Evolutionary conservation across 2,797 vertebrate species (phyloP).

Genomic region (Ceryle rudis): DNA sequence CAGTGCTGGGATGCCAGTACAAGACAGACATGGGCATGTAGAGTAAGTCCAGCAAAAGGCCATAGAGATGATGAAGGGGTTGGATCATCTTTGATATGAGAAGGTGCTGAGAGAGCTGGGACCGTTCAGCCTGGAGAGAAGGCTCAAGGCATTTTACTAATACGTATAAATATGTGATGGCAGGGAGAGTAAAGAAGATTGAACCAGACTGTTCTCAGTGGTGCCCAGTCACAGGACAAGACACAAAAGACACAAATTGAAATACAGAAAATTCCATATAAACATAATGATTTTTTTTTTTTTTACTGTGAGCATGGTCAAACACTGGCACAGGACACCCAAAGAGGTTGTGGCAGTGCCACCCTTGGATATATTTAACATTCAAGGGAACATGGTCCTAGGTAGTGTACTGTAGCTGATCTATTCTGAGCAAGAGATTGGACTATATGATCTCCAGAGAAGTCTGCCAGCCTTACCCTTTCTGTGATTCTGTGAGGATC

Average conservation of each 20-base stretch:
- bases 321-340: too few relatives aligned
- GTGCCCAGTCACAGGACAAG: neutral
- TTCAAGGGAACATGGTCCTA: too few relatives aligned
- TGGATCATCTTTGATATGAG: neutral
- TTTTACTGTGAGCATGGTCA: too few relatives aligned
- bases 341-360: too few relatives aligned
- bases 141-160: neutral
- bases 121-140: neutral
- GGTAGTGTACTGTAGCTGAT: too few relatives aligned
- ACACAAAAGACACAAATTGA: neutral
- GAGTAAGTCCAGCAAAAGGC: neutral
- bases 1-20: neutral
- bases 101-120: neutral
- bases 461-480: too few relatives aligned
- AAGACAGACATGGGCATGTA: neutral
- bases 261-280: too few relatives aligned
- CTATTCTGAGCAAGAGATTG: too few relatives aligned
- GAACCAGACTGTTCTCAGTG: neutral
- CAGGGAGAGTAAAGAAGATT: neutral
- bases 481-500: too few relatives aligned
- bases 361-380: too few relatives aligned
- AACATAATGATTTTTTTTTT: too few relatives aligned
- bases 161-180: neutral
- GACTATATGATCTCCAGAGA: too few relatives aligned
- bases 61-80: neutral